Percentiles rank a stretch among this genome's conserved stretches.
phyloP scores from a whole-genome alignment of 1,140 invertebrate genomes.

The Polypedilum pembai region DNA sequence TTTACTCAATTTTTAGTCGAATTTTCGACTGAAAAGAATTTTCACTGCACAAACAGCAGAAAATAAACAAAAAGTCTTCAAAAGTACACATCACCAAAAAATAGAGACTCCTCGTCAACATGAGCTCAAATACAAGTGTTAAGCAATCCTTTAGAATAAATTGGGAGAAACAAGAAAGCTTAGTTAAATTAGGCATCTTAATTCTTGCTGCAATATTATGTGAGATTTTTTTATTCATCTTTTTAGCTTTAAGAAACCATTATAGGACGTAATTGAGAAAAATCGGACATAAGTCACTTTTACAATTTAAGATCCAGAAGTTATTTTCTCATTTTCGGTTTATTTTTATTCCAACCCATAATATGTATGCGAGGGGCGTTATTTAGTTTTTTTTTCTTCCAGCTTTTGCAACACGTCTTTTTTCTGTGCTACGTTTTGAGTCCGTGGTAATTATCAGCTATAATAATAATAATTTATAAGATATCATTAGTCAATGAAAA shows the following conservation, averaged over 20 bases:
- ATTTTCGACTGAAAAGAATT: background rate
- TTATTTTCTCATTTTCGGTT: no score
- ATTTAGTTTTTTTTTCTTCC: conserved; percentile 43
- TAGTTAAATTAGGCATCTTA: conserved; percentile 85
- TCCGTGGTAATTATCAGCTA: conserved; percentile 54
- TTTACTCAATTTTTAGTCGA: background rate
- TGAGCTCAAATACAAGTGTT: background rate
- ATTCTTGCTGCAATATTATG: conserved; percentile 87
- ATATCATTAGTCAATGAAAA: no score
- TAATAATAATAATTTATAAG: no score
- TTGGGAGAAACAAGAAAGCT: conserved; percentile 85
- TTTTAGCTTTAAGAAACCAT: no score
- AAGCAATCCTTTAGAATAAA: background rate
- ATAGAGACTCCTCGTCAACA: background rate
- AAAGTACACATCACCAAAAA: background rate
- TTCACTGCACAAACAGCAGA: background rate
- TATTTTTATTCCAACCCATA: no score
- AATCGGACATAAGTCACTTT: no score
- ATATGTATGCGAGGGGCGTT: background rate
- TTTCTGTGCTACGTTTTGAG: conserved; percentile 94
- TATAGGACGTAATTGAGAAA: no score
- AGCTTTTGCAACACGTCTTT: conserved; percentile 93
- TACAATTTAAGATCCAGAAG: no score
- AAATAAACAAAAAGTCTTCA: conserved; percentile 21
- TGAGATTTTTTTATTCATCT: conserved; percentile 51